phyloP scores from a whole-genome alignment of 2,797 vertebrate genomes.

The Sylvia borin region DNA sequence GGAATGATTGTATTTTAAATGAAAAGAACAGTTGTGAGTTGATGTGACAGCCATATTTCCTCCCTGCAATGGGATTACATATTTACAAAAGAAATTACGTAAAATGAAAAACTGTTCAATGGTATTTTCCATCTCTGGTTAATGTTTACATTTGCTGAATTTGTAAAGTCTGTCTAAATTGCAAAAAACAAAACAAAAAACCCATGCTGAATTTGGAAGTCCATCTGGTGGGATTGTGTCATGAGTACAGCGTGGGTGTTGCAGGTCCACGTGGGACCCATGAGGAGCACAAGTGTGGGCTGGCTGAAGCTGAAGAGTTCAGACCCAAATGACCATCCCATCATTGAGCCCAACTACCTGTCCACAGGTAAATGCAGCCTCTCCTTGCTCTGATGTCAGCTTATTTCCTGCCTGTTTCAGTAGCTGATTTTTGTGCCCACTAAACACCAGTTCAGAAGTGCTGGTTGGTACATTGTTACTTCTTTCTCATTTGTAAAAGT shows the following conservation, averaged over 20 bases:
- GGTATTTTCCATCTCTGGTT: background rate
- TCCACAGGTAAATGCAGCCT: slow-evolving; percentile 83
- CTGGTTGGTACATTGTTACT: background rate
- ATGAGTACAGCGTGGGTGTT: background rate
- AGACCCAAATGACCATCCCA: slow-evolving; percentile 87
- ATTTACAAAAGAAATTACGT: background rate
- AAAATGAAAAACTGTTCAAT: background rate
- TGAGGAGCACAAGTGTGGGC: slow-evolving; percentile 90
- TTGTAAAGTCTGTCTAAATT: background rate
- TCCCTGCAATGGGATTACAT: background rate
- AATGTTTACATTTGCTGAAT: background rate
- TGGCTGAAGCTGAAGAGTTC: slow-evolving; percentile 90
- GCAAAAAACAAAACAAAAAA: background rate
- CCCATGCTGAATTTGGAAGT: background rate
- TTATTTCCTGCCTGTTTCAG: background rate
- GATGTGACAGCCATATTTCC: background rate
- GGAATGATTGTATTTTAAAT: background rate
- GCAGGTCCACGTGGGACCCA: slow-evolving; percentile 93
- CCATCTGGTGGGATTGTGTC: background rate
- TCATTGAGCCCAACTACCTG: slow-evolving; percentile 94
- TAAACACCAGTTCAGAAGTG: background rate
- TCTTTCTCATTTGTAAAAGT: background rate
- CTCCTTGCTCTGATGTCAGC: background rate
- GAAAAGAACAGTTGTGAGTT: background rate
- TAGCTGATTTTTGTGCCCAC: background rate